Percentiles rank a stretch among this genome's conserved stretches.
These are phyloP conservation scores for Oasisia sp. DNA, from an alignment of 2,888 invertebrate species.

Conservation along the genomic window DNA sequence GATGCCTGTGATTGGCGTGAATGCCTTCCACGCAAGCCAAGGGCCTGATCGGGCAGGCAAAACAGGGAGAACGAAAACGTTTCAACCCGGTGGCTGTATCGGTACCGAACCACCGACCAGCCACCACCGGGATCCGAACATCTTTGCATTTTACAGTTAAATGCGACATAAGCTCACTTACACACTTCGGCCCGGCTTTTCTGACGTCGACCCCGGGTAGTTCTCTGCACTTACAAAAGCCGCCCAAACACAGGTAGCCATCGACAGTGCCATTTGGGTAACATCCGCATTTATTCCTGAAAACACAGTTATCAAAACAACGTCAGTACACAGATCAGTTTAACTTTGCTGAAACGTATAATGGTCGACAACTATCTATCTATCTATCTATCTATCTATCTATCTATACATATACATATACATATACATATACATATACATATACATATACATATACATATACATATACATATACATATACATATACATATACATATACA, in stretches of 20 bases:
- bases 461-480: conserved; percentile 22
- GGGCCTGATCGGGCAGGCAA: no score
- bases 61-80: no score
- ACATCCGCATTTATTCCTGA: background rate
- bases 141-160: background rate
- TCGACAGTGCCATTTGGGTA: background rate
- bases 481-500: background rate
- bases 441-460: background rate
- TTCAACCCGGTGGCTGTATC: no score
- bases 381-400: background rate
- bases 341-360: no score
- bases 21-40: no score
- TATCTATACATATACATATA: conserved; percentile 21
- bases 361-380: background rate
- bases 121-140: no score
- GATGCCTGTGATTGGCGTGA: no score
- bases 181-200: background rate
- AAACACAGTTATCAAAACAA: background rate
- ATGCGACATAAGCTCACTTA: background rate
- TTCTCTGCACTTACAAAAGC: background rate
- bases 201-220: background rate
- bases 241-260: background rate
- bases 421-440: background rate
- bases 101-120: no score
- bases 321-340: no score